Evolutionary conservation across 2,113 vertebrate species (phyloP).

Genomic region (Procapra przewalskii): DNA sequence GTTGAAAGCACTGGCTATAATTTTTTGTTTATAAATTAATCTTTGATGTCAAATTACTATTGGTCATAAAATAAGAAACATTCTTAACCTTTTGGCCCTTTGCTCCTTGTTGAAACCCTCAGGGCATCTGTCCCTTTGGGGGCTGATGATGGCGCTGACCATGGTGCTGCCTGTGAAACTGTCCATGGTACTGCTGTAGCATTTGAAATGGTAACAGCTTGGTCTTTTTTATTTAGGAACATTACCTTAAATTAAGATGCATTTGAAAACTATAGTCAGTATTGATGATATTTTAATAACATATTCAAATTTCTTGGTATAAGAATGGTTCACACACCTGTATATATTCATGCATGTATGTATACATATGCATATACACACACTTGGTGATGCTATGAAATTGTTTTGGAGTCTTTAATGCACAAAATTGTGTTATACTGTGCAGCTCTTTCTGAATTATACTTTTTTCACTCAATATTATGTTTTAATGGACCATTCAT

Average conservation of each 20-base stretch:
- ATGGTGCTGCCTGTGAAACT: not conserved
- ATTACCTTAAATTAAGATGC: conserved; percentile 9
- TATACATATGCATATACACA: too few relatives aligned
- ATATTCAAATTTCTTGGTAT: not conserved
- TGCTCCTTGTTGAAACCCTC: not conserved
- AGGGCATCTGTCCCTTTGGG: not conserved
- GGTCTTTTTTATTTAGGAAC: not conserved
- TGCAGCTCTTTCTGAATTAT: not conserved
- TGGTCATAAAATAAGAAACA: not conserved
- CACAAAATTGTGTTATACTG: not conserved
- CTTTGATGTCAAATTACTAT: not conserved
- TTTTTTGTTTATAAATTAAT: not conserved
- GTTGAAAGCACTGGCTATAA: not conserved
- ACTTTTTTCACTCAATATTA: not conserved
- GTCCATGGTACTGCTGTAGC: conserved; percentile 29
- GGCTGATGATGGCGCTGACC: not conserved
- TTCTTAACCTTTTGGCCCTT: not conserved
- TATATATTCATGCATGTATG: not conserved
- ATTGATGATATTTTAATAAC: not conserved
- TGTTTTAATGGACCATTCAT: not conserved
- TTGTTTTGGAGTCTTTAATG: not conserved
- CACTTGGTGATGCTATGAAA: not conserved
- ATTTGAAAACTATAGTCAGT: not conserved
- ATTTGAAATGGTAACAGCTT: not conserved
- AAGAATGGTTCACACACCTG: not conserved